Conservation (phyloP, 2,797 vertebrate genomes). For the Danio aesculapii region DNA sequence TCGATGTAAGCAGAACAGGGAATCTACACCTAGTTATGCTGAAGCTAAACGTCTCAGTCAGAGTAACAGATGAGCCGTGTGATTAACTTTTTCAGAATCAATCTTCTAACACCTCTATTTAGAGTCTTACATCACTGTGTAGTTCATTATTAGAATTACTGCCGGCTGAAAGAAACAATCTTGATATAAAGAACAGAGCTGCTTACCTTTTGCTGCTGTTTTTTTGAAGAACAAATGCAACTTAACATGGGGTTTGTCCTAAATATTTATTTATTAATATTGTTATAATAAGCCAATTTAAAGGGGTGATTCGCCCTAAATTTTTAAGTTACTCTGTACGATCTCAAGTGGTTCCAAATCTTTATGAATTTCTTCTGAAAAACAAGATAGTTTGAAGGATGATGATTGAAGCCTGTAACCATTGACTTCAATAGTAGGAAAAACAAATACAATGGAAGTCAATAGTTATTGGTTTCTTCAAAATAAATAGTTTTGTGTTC, state of each 20-base stretch:
- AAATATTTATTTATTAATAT: no score
- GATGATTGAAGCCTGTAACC: no score
- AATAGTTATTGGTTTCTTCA: no score
- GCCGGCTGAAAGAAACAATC: background rate
- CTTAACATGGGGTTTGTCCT: background rate
- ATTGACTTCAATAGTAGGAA: no score
- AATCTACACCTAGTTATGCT: conserved; percentile 30
- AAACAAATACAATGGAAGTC: no score
- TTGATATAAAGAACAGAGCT: background rate
- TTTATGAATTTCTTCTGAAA: no score
- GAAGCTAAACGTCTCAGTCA: conserved; percentile 30
- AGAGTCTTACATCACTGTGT: background rate
- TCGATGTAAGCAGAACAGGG: conserved; percentile 19
- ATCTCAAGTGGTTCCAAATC: no score
- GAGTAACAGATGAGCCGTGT: conserved; percentile 22
- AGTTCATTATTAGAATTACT: conserved; percentile 23
- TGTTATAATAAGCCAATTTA: no score
- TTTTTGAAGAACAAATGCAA: background rate
- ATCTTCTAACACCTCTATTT: conserved; percentile 3
- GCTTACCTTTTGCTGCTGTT: background rate
- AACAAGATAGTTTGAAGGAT: no score
- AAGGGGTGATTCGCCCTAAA: no score
- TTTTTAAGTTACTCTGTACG: no score
- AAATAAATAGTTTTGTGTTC: no score
- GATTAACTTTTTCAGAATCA: conserved; percentile 1